These are phyloP conservation scores for Odontamblyopus rebecca DNA, from an alignment of 2,797 vertebrate species.

Conservation along the genomic window DNA sequence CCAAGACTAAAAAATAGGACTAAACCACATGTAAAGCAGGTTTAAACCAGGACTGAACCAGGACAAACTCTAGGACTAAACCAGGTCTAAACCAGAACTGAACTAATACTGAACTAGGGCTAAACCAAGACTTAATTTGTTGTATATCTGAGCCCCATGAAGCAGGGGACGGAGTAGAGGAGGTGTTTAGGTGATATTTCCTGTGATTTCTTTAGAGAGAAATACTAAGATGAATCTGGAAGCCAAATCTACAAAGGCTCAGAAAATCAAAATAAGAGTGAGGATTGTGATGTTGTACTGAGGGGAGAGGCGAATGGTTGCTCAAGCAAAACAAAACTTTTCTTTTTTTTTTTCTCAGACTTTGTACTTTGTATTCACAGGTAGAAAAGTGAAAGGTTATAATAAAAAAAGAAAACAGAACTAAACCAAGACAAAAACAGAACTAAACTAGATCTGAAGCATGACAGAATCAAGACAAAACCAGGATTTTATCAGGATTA, in stretches of 20 bases:
- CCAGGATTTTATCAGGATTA: neutral
- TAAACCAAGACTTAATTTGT: slow-evolving; percentile 35
- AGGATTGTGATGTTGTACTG: no score
- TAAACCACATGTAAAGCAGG: no score
- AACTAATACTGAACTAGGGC: no score
- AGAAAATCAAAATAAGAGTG: neutral
- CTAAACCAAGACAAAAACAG: neutral
- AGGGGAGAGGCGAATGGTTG: neutral
- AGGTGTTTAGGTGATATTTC: slow-evolving; percentile 33
- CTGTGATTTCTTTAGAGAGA: slow-evolving; percentile 15
- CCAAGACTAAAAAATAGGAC: no score
- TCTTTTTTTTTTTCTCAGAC: no score
- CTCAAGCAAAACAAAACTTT: neutral
- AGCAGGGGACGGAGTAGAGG: slow-evolving; percentile 18
- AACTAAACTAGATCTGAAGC: neutral
- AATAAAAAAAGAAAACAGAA: no score
- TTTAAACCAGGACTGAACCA: no score
- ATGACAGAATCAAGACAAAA: neutral
- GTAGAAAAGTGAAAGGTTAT: no score
- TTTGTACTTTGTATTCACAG: no score
- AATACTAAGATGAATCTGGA: slow-evolving; percentile 2
- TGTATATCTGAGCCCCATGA: slow-evolving; percentile 59
- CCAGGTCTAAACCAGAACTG: neutral
- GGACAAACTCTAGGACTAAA: neutral
- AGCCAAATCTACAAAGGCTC: neutral